These are phyloP conservation scores for Ferdinandea cuprea DNA, from an alignment of 2,888 invertebrate species.

Conservation along the genomic window DNA sequence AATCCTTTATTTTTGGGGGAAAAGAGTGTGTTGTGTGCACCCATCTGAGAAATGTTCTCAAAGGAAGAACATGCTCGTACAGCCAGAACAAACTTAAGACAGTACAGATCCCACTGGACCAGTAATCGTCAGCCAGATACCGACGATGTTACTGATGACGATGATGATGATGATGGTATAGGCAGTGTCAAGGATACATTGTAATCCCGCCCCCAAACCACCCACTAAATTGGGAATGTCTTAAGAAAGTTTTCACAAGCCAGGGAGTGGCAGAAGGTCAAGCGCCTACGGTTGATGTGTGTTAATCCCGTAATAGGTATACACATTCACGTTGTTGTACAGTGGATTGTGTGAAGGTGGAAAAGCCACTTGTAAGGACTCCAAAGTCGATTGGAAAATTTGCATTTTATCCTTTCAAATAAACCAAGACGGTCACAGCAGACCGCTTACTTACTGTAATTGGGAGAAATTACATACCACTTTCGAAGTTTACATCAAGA, in stretches of 20 bases:
- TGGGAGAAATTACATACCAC: constrained; percentile 73
- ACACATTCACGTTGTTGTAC: background rate
- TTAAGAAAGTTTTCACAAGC: constrained; percentile 64
- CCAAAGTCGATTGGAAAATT: constrained; percentile 69
- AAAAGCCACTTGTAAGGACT: constrained; percentile 61
- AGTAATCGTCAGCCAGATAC: constrained; percentile 69
- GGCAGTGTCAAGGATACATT: constrained; percentile 67
- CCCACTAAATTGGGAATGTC: constrained; percentile 47
- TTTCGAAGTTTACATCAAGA: constrained; percentile 52
- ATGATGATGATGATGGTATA: constrained; percentile 55
- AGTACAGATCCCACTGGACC: constrained; percentile 50
- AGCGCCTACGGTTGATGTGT: constrained; percentile 69
- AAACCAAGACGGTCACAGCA: constrained; percentile 46
- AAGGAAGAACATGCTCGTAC: constrained; percentile 20
- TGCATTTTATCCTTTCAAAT: constrained; percentile 70
- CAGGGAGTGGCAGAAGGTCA: constrained; percentile 63
- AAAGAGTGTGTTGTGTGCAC: constrained; percentile 43
- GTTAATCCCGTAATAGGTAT: constrained; percentile 60
- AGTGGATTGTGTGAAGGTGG: constrained; percentile 46
- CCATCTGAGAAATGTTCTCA: constrained; percentile 58
- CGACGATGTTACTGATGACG: constrained; percentile 60
- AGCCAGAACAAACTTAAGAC: constrained; percentile 26
- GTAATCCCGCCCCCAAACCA: constrained; percentile 63
- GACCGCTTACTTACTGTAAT: constrained; percentile 73
- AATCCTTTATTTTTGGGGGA: constrained; percentile 45